Conservation (phyloP, 2,113 vertebrate genomes). For the Peucedramus taeniatus region DNA sequence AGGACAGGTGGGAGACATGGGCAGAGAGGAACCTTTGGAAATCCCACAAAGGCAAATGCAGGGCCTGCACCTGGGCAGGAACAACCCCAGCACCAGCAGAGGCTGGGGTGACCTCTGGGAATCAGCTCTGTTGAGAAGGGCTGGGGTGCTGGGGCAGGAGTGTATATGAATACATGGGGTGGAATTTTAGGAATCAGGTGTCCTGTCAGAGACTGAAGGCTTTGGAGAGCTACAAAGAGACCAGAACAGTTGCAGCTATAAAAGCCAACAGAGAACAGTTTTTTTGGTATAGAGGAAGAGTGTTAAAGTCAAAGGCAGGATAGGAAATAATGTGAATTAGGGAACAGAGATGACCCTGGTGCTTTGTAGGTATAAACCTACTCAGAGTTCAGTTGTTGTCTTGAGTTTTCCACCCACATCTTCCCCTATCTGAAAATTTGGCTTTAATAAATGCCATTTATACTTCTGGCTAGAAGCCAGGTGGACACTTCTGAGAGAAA, state of each 20-base stretch:
- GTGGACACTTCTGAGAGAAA: neutral
- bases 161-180: rapidly evolving
- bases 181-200: neutral
- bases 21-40: neutral
- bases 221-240: neutral
- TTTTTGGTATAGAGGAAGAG: neutral
- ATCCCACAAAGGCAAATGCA: neutral
- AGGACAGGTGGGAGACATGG: neutral
- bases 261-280: neutral
- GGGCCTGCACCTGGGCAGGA: neutral
- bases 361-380: neutral
- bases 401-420: neutral
- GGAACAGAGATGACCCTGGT: neutral
- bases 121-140: neutral
- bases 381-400: neutral
- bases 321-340: neutral
- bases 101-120: neutral
- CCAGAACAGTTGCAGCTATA: neutral
- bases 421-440: neutral
- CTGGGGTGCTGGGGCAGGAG: neutral
- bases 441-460: neutral
- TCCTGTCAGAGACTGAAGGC: neutral
- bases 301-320: neutral
- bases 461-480: neutral
- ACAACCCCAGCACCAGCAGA: neutral